A percentile compares a stretch with the other conserved stretches of the same genome.
Evolutionary conservation across 2,888 invertebrate species (phyloP).

Genomic region (Synergus japonicus): DNA sequence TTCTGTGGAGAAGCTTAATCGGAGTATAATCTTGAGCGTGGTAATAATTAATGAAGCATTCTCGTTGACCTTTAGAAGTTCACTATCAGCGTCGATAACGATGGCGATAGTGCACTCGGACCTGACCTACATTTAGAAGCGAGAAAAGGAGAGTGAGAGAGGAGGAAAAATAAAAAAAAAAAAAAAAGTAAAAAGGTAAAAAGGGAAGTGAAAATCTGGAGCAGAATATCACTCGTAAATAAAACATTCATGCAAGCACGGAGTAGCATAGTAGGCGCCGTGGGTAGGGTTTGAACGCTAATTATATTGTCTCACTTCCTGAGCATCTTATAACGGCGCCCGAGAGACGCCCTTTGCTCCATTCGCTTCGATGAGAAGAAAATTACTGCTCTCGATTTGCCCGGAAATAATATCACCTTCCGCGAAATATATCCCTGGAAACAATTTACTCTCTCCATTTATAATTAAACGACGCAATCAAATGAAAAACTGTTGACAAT

Average conservation of each 20-base stretch:
- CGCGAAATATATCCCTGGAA: background rate
- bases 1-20: background rate
- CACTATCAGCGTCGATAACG: slow-evolving; percentile 12
- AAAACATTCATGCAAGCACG: slow-evolving; percentile 7
- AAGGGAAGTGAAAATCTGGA: slow-evolving; percentile 23
- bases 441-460: background rate
- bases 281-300: slow-evolving; percentile 23
- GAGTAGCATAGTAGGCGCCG: background rate
- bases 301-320: slow-evolving; percentile 41
- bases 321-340: slow-evolving; percentile 37
- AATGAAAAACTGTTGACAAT: background rate
- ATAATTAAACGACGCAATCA: background rate
- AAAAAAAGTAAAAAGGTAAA: background rate
- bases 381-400: slow-evolving; percentile 34
- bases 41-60: background rate
- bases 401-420: slow-evolving; percentile 30
- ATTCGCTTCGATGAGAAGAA: slow-evolving; percentile 30
- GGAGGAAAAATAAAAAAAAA: background rate
- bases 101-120: background rate
- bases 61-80: slow-evolving; percentile 12
- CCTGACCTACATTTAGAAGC: slow-evolving; percentile 29
- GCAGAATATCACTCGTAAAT: slow-evolving; percentile 23
- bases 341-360: slow-evolving; percentile 13
- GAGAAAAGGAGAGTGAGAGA: background rate
- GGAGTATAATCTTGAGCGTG: background rate